Evolutionary conservation across 2,797 vertebrate species (phyloP).

Genomic region (Chelmon rostratus): DNA sequence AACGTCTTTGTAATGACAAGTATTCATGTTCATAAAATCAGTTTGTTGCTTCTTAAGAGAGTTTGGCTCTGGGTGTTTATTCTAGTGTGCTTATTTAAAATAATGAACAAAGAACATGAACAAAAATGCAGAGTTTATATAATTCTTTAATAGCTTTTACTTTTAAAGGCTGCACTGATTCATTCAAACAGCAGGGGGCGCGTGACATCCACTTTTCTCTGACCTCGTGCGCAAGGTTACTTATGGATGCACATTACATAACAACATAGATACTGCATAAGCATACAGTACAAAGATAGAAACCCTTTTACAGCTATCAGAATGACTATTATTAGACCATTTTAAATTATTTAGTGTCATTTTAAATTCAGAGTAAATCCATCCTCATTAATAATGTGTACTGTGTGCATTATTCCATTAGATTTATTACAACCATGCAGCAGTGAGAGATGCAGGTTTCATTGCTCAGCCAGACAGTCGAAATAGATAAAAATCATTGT

Average conservation of each 20-base stretch:
- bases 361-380: not conserved
- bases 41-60: slow-evolving; percentile 76
- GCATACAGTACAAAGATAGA: slow-evolving; percentile 59
- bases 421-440: not conserved
- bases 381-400: not conserved
- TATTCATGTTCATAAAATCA: slow-evolving; percentile 83
- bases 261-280: slow-evolving; percentile 76
- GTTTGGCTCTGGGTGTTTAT: slow-evolving; percentile 39
- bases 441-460: not conserved
- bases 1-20: slow-evolving; percentile 78
- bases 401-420: not conserved
- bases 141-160: not conserved
- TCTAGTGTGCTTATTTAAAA: not conserved
- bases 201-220: slow-evolving; percentile 24
- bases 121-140: not conserved
- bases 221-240: slow-evolving; percentile 74
- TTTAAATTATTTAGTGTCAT: slow-evolving; percentile 50
- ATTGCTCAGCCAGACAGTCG: slow-evolving; percentile 8
- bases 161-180: slow-evolving; percentile 8
- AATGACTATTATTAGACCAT: slow-evolving; percentile 7
- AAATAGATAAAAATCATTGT: slow-evolving; percentile 7
- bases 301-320: slow-evolving; percentile 23
- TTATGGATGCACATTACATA: slow-evolving; percentile 78
- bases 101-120: not conserved
- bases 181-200: slow-evolving; percentile 69